phyloP scores from a whole-genome alignment of 2,888 invertebrate genomes.

The Pseudococcus longispinus region DNA sequence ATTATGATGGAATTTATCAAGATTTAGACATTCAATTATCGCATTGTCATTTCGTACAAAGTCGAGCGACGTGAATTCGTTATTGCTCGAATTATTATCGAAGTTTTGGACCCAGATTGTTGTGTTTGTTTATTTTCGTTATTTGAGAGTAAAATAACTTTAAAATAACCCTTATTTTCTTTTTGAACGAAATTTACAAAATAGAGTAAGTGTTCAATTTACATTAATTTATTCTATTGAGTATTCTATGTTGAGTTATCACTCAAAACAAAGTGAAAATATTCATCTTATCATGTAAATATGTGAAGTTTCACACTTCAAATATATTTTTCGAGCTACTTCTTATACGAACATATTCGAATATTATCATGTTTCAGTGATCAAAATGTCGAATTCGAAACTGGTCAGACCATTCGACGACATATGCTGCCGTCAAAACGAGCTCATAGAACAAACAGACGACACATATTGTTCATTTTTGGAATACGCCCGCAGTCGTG shows the following conservation, averaged over 20 bases:
- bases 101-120: not conserved
- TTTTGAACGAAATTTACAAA: not conserved
- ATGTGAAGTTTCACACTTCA: not conserved
- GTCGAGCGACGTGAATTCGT: not conserved
- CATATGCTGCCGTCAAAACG: not conserved
- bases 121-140: not conserved
- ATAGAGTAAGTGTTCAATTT: not conserved
- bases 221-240: not conserved
- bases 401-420: not conserved
- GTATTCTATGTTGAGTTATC: too few relatives aligned
- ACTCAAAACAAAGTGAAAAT: not conserved
- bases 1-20: not conserved
- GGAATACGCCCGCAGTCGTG: not conserved
- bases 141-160: not conserved
- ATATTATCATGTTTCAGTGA: not conserved
- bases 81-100: not conserved
- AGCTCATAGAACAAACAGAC: not conserved
- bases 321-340: not conserved
- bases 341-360: not conserved
- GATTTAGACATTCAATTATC: not conserved
- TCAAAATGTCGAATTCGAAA: slow-evolving; percentile 2
- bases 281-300: not conserved
- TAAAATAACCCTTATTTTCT: not conserved
- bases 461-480: not conserved
- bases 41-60: not conserved